A percentile compares a stretch with the other conserved stretches of the same genome.
Conservation (phyloP, 2,113 vertebrate species). For the Phaethornis superciliosus region DNA sequence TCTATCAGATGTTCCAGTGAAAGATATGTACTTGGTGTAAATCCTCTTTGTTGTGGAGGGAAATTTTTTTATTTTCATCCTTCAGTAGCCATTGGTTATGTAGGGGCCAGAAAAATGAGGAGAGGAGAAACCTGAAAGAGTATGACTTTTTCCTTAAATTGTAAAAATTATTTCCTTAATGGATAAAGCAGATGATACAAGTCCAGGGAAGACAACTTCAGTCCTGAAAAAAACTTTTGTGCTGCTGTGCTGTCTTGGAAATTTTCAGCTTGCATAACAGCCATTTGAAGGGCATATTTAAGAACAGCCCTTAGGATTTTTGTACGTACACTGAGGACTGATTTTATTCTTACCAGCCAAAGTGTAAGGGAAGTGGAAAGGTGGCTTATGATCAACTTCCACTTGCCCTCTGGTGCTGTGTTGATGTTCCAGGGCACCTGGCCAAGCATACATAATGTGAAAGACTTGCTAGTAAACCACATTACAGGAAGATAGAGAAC, state of each 20-base stretch:
- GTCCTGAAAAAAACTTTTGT: not conserved
- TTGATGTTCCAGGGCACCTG: not conserved
- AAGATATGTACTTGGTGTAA: not conserved
- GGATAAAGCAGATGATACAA: not conserved
- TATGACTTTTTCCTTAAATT: not conserved
- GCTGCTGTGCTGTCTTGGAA: not conserved
- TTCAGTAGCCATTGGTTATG: not conserved
- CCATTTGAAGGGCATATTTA: not conserved
- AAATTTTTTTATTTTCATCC: not conserved
- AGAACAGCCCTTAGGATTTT: not conserved
- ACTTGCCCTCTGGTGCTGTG: slow-evolving; percentile 44
- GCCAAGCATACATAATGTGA: slow-evolving; percentile 4
- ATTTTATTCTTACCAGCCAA: not conserved
- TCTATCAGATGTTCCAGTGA: not conserved
- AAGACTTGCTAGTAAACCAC: not conserved
- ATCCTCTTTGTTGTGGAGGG: not conserved
- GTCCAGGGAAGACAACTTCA: not conserved
- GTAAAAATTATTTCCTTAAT: not conserved
- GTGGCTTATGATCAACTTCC: slow-evolving; percentile 29
- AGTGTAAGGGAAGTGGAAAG: slow-evolving; percentile 8
- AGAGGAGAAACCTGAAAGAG: not conserved
- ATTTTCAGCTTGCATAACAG: not conserved
- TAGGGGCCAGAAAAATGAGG: not conserved
- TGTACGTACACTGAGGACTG: not conserved
- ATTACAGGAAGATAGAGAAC: not conserved